phyloP scores from a whole-genome alignment of 2,888 invertebrate genomes.

The Chloromyia formosa region DNA sequence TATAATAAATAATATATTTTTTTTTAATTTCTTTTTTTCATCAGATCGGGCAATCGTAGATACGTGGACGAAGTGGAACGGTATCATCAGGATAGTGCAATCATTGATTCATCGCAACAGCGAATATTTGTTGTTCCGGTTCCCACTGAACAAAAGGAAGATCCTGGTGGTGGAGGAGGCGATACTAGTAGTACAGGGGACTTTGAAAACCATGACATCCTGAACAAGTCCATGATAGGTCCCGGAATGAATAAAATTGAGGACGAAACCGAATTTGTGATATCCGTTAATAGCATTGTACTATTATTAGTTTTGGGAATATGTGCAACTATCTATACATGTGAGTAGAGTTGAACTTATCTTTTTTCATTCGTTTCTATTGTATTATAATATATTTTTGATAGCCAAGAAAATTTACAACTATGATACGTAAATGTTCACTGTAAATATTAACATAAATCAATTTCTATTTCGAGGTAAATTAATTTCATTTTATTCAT shows the following conservation, averaged over 20 bases:
- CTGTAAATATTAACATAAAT: too few relatives aligned
- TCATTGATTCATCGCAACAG: neutral
- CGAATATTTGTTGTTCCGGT: constrained; percentile 7
- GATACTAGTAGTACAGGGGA: too few relatives aligned
- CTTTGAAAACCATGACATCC: neutral
- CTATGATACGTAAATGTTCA: neutral
- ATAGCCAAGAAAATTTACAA: neutral
- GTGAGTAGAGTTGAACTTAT: constrained; percentile 62
- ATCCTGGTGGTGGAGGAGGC: too few relatives aligned
- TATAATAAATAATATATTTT: neutral
- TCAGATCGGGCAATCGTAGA: constrained; percentile 23
- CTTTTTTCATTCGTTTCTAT: neutral
- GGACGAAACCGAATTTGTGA: constrained; percentile 35
- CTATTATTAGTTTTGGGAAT: constrained; percentile 64
- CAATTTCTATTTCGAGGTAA: too few relatives aligned
- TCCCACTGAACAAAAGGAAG: constrained; percentile 7
- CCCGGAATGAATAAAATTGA: neutral
- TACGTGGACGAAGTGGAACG: constrained; percentile 1
- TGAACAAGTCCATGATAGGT: constrained; percentile 26
- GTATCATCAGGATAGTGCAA: neutral
- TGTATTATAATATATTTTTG: constrained; percentile 9
- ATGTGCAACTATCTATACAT: constrained; percentile 66
- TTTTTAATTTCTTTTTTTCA: neutral
- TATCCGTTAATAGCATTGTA: constrained; percentile 60
- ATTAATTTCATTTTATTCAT: too few relatives aligned